phyloP scores from a whole-genome alignment of 2,888 invertebrate genomes.

The Apotomis betuletana region DNA sequence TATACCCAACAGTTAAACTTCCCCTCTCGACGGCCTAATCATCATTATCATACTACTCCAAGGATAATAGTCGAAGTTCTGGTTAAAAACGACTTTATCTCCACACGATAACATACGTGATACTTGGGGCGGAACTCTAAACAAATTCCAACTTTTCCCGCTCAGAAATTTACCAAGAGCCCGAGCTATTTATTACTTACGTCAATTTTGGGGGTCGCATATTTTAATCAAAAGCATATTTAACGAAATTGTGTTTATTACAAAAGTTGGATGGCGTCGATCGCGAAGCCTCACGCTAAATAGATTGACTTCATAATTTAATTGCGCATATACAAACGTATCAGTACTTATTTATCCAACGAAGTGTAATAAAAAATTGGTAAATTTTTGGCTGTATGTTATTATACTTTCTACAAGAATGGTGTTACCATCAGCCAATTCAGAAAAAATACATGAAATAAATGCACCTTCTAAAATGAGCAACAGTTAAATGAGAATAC shows the following conservation, averaged over 20 bases:
- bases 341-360: no score
- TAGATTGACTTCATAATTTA: conserved; percentile 4
- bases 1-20: not conserved
- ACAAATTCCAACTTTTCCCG: conserved; percentile 38
- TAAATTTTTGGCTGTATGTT: not conserved
- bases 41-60: conserved; percentile 4
- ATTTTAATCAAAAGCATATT: conserved; percentile 39
- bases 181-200: conserved; percentile 39
- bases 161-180: conserved; percentile 33
- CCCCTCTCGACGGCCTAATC: not conserved
- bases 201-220: conserved; percentile 36
- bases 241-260: conserved; percentile 35
- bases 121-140: conserved; percentile 28
- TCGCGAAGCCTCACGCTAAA: not conserved
- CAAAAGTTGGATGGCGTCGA: conserved; percentile 22
- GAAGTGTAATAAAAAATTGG: no score
- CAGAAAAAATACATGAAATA: no score
- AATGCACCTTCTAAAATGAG: no score
- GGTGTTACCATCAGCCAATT: no score
- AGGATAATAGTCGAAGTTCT: not conserved
- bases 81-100: conserved; percentile 9
- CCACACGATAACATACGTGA: conserved; percentile 26
- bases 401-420: no score
- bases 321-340: not conserved
- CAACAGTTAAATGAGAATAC: no score